These are phyloP conservation scores for Drosophila neotestacea DNA, from an alignment of 2,888 invertebrate genomes.

Conservation along the genomic window DNA sequence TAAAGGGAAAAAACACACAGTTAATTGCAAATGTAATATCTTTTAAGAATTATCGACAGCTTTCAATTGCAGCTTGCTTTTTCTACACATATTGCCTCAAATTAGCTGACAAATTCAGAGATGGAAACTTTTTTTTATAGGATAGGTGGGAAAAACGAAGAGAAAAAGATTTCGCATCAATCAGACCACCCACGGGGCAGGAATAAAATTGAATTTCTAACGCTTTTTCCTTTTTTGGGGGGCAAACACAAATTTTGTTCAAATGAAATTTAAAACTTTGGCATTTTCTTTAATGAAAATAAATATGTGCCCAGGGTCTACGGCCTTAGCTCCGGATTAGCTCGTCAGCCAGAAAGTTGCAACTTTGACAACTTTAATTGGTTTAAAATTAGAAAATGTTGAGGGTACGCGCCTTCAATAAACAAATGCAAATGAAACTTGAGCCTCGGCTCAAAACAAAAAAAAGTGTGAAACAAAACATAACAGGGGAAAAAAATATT, in stretches of 20 bases:
- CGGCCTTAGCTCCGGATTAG: slow-evolving; percentile 56
- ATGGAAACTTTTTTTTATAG: slow-evolving; percentile 25
- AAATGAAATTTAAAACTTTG: slow-evolving; percentile 77
- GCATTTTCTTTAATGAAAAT: slow-evolving; percentile 74
- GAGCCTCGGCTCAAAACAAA: slow-evolving; percentile 6
- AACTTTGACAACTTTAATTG: slow-evolving; percentile 77
- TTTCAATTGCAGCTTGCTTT: slow-evolving; percentile 13
- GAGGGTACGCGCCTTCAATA: slow-evolving; percentile 41
- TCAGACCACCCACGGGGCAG: slow-evolving; percentile 63
- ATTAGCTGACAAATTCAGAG: slow-evolving; percentile 57
- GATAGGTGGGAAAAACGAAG: not conserved
- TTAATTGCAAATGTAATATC: not conserved
- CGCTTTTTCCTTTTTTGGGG: slow-evolving; percentile 24
- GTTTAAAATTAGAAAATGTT: slow-evolving; percentile 71
- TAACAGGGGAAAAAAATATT: slow-evolving; percentile 16
- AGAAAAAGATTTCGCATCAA: slow-evolving; percentile 45
- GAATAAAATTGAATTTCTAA: slow-evolving; percentile 62
- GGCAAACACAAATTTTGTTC: slow-evolving; percentile 46
- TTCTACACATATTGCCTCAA: slow-evolving; percentile 27
- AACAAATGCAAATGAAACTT: slow-evolving; percentile 57
- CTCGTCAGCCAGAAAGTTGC: slow-evolving; percentile 55
- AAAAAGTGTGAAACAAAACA: slow-evolving; percentile 50
- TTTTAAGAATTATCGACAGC: not conserved
- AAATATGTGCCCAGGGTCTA: slow-evolving; percentile 54
- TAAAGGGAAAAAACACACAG: no score